phyloP scores from a whole-genome alignment of 2,797 vertebrate species.

The Rhodeus uyekii region DNA sequence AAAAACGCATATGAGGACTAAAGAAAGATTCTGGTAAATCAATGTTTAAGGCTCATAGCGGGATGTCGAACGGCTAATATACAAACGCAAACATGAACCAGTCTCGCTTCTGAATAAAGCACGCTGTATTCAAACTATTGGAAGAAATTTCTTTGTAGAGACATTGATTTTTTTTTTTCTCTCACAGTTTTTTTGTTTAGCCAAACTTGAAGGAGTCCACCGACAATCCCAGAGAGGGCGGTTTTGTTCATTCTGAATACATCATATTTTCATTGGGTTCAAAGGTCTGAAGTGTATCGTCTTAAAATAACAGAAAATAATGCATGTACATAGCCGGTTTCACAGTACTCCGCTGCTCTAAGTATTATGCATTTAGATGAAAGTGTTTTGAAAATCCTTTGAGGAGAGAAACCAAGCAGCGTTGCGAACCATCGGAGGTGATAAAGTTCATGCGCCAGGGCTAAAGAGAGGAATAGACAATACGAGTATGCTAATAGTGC shows the following conservation, averaged over 20 bases:
- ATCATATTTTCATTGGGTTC: conserved; percentile 28
- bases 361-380: conserved; percentile 32
- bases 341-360: not conserved
- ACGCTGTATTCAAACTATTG: conserved; percentile 20
- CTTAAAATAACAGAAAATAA: conserved; percentile 28
- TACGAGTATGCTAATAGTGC: conserved; percentile 34
- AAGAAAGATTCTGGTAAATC: conserved; percentile 22
- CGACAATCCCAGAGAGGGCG: not conserved
- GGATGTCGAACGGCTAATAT: not conserved
- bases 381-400: conserved; percentile 1
- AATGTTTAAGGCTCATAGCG: conserved; percentile 17
- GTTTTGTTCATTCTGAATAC: conserved; percentile 30
- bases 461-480: conserved; percentile 40
- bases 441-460: not conserved
- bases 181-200: conserved; percentile 7
- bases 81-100: conserved; percentile 3
- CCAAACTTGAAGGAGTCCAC: conserved; percentile 32
- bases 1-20: conserved; percentile 21
- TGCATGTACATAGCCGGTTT: conserved; percentile 1
- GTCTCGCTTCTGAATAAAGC: conserved; percentile 22
- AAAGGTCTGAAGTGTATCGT: conserved; percentile 13
- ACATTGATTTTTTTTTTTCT: conserved; percentile 14
- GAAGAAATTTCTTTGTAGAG: conserved; percentile 27
- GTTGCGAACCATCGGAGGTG: not conserved
- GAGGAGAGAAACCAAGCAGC: not conserved